Base-by-base conservation (phyloP, 2,797 vertebrate species). In the Nasua narica region DNA sequence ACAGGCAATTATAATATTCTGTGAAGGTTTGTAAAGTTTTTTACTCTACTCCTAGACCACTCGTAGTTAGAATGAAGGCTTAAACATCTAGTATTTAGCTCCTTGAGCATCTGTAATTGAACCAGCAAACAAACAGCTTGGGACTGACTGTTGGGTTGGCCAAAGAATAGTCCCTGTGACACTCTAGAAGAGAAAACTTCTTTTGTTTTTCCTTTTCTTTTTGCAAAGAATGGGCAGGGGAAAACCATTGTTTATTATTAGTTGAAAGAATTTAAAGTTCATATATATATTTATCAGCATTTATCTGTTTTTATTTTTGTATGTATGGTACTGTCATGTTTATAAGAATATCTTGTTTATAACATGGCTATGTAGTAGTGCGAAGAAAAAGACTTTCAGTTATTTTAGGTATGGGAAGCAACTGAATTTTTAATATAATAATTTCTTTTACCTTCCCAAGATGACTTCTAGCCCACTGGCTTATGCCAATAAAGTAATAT, bases 291-390 rank as follows among this genome's bases (percentile, higher is more conserved):
- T 56, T 70, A 58, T 52, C 50, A 74, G 32, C 19, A 92, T 48
- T 72, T 94, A 25, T 76, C 48, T 76, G 14, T 82, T 69, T 97
- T 85, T 79, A 56, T 74, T 86, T 88, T 91, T 81, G 10, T 60
- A 43, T 13, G 4, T 72, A 50, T 40, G 46, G 10, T 52, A n/a
- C 11, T 77, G 10, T 78, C 6, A 58, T 74, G 12, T 87, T 90
- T 83, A 50, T 88, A 62, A 90, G 32, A 77, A 81, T 35, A n/a
- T 81, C 58, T 74, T 91, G 0, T 89, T 89, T 96, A 86, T 77
- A 81, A 48, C 76, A 54, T 40, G 15, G 70, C 32, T 67, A 1
- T 88, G 32, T 32, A 54, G 12, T 37, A 79, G 23, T 50, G 1
- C 29, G 81, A 86, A 86, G 67, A 58, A 86, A 81, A 85, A 94